Evolutionary conservation across 2,888 invertebrate genomes (phyloP).

Genomic region (Drosophila diplacantha): DNA sequence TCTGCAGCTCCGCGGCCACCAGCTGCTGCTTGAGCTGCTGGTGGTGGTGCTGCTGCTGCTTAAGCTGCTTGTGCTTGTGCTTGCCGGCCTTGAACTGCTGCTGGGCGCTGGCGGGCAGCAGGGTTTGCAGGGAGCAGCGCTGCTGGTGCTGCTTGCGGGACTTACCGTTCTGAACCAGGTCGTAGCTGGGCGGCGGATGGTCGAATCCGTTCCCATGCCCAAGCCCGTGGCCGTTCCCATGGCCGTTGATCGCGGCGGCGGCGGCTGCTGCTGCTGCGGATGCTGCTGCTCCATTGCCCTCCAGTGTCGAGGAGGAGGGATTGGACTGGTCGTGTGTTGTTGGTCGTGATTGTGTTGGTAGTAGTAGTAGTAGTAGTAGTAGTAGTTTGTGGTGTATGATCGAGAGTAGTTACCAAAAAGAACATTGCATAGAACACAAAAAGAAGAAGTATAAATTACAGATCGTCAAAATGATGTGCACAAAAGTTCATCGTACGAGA

Average conservation of each 20-base stretch:
- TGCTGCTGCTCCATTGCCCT: slow-evolving; percentile 67
- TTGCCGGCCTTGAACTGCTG: slow-evolving; percentile 73
- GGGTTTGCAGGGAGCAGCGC: slow-evolving; percentile 75
- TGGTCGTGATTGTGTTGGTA: slow-evolving; percentile 22
- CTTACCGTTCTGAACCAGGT: slow-evolving; percentile 79
- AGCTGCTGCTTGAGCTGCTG: slow-evolving; percentile 61
- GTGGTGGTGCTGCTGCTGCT: slow-evolving; percentile 56
- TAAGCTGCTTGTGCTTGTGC: slow-evolving; percentile 59
- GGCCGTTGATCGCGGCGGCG: slow-evolving; percentile 45
- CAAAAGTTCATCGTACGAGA: slow-evolving; percentile 54
- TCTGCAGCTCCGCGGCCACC: slow-evolving; percentile 60
- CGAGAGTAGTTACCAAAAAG: slow-evolving; percentile 57
- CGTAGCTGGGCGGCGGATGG: slow-evolving; percentile 77
- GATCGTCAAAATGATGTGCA: slow-evolving; percentile 70
- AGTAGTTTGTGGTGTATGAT: slow-evolving; percentile 40
- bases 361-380: slow-evolving; percentile 21
- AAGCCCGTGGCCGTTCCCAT: slow-evolving; percentile 32
- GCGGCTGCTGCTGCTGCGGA: slow-evolving; percentile 59
- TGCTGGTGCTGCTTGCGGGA: slow-evolving; percentile 76
- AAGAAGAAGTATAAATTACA: slow-evolving; percentile 54
- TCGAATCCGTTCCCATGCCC: slow-evolving; percentile 54
- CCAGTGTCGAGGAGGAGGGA: slow-evolving; percentile 76
- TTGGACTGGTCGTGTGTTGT: slow-evolving; percentile 70
- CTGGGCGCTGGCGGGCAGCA: slow-evolving; percentile 73
- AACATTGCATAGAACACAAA: slow-evolving; percentile 60